phyloP scores from a whole-genome alignment of 2,113 vertebrate species.

The Xerus inauris region DNA sequence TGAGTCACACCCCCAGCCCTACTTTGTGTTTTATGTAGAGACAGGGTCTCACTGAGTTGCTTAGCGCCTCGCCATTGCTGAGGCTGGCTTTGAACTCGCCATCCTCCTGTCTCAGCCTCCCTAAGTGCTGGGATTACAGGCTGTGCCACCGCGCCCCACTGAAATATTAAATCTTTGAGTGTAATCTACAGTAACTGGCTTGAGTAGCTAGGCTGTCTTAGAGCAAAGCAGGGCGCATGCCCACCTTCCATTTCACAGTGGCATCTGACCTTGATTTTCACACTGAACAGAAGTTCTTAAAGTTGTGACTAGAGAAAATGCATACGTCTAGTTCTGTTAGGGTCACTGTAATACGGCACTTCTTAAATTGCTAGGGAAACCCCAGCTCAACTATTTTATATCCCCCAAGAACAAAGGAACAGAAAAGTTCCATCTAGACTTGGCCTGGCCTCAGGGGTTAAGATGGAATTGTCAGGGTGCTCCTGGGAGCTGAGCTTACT shows the following conservation, averaged over 20 bases:
- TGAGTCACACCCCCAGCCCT: no score
- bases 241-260: background rate
- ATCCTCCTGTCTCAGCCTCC: no score
- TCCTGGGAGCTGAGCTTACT: background rate
- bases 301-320: background rate
- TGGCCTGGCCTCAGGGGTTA: background rate
- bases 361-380: background rate
- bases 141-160: no score
- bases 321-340: background rate
- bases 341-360: background rate
- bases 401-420: background rate
- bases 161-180: conserved; percentile 12
- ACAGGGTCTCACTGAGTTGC: no score
- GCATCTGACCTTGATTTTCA: conserved; percentile 28
- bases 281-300: background rate
- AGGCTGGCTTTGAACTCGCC: no score
- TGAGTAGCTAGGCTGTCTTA: conserved; percentile 9
- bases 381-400: background rate
- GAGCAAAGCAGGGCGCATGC: background rate
- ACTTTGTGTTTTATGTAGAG: no score
- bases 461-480: background rate
- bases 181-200: background rate
- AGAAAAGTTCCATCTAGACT: background rate
- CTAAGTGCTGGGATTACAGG: no score
- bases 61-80: no score